Evolutionary conservation across 2,113 vertebrate genomes (phyloP).

Genomic region (Ivindomyrus marchei): DNA sequence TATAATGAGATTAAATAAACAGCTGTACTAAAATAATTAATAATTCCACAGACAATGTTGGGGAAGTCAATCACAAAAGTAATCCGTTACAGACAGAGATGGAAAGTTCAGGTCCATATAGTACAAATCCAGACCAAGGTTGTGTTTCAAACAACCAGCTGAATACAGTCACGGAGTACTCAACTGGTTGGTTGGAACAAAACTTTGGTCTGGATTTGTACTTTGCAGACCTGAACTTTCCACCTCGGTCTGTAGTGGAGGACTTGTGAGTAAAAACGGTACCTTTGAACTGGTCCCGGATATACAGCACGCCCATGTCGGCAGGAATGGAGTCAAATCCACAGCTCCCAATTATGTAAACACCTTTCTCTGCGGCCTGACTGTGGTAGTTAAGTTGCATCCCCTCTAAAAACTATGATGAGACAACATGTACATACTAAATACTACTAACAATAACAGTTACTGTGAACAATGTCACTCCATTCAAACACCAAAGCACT

Average conservation of each 20-base stretch:
- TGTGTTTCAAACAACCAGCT: background rate
- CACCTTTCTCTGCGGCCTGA: conserved; percentile 77
- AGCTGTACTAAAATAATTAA: background rate
- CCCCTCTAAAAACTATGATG: conserved; percentile 78
- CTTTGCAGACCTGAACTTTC: background rate
- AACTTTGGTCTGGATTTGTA: no score
- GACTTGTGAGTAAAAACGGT: conserved; percentile 3
- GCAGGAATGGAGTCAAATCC: conserved; percentile 95
- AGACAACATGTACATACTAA: conserved; percentile 16
- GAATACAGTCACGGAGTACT: background rate
- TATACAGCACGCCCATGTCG: conserved; percentile 87
- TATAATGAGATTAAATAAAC: background rate
- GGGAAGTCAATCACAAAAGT: no score
- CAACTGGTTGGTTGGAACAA: no score
- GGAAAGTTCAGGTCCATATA: background rate
- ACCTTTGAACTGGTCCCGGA: conserved; percentile 85
- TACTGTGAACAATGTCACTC: background rate
- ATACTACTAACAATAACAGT: background rate
- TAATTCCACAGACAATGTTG: background rate
- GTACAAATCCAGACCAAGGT: background rate
- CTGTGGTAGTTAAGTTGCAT: conserved; percentile 79
- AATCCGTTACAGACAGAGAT: background rate
- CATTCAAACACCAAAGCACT: background rate
- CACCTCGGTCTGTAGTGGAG: background rate
- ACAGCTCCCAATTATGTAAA: conserved; percentile 85